Evolutionary conservation across 1,140 invertebrate species (phyloP).

Genomic region (Macrobrachium nipponense): DNA sequence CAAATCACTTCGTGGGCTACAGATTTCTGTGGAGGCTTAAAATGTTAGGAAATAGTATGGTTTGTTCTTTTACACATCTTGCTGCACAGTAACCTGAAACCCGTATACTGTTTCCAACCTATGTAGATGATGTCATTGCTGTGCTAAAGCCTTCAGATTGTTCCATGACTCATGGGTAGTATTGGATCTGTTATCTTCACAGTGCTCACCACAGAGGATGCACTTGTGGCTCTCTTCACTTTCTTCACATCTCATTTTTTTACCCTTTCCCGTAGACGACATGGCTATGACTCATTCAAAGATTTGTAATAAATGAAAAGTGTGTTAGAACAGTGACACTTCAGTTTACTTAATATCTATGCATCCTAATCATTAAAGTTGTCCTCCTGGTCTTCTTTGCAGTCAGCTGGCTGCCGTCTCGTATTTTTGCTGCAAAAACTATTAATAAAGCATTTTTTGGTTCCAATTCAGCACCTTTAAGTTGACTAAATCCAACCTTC

Average conservation of each 20-base stretch:
- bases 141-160: background rate
- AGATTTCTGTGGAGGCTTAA: background rate
- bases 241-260: background rate
- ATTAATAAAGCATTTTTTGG: conserved; percentile 6
- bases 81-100: background rate
- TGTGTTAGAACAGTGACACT: background rate
- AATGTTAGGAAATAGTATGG: background rate
- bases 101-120: background rate
- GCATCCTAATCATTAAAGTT: background rate
- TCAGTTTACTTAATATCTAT: background rate
- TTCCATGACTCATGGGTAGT: background rate
- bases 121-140: background rate
- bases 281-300: conserved; percentile 15
- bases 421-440: background rate
- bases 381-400: background rate
- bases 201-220: background rate
- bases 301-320: conserved; percentile 2
- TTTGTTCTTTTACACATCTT: background rate
- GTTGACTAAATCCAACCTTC: background rate
- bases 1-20: conserved; percentile 28
- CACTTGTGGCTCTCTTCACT: no score
- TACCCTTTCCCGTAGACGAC: background rate
- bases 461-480: background rate
- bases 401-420: background rate
- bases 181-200: background rate